Conservation (phyloP, 2,888 invertebrate species). For the Taphrorychus bicolor region DNA sequence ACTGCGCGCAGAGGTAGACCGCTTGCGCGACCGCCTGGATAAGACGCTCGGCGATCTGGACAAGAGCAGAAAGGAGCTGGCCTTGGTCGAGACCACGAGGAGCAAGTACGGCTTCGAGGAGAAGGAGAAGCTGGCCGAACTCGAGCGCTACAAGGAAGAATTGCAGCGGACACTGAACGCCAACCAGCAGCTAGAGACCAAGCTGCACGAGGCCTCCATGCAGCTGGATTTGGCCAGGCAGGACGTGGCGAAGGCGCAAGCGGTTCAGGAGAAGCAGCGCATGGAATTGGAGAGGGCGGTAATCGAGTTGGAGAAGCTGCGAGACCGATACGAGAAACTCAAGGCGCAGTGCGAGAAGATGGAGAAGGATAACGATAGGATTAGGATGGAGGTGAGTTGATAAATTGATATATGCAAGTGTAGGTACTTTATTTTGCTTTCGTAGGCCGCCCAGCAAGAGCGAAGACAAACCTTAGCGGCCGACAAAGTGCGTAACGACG, state of each 20-base stretch:
- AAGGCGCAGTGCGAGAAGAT: slow-evolving; percentile 73
- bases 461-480: slow-evolving; percentile 68
- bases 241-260: slow-evolving; percentile 77
- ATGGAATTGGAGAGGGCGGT: slow-evolving; percentile 82
- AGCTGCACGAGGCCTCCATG: slow-evolving; percentile 80
- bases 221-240: slow-evolving; percentile 82
- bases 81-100: slow-evolving; percentile 77
- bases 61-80: slow-evolving; percentile 77
- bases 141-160: slow-evolving; percentile 77
- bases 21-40: slow-evolving; percentile 80
- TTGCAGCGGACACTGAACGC: slow-evolving; percentile 71
- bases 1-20: slow-evolving; percentile 81
- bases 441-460: slow-evolving; percentile 65
- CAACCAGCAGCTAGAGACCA: slow-evolving; percentile 75
- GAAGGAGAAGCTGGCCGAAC: slow-evolving; percentile 68
- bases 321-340: slow-evolving; percentile 87
- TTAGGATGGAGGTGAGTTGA: slow-evolving; percentile 66
- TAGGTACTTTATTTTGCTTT: not conserved
- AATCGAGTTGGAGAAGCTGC: slow-evolving; percentile 88
- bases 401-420: not conserved
- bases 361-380: slow-evolving; percentile 79
- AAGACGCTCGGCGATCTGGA: slow-evolving; percentile 83
- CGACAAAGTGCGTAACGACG: slow-evolving; percentile 71
- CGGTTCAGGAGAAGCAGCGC: slow-evolving; percentile 80
- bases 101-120: slow-evolving; percentile 82